phyloP scores from a whole-genome alignment of 2,797 vertebrate species.

The Hybognathus amarus region DNA sequence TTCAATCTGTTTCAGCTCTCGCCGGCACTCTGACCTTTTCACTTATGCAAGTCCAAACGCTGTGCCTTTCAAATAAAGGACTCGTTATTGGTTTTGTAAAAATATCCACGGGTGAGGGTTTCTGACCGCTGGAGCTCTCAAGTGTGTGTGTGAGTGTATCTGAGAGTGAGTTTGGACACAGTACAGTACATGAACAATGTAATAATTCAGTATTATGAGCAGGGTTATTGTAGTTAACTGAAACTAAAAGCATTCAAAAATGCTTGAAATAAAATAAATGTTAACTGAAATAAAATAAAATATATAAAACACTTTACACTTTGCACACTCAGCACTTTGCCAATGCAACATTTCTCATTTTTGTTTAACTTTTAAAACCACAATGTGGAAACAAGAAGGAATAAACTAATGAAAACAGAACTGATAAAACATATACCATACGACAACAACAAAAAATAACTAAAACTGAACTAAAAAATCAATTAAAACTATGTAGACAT shows the following conservation, averaged over 20 bases:
- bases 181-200: neutral
- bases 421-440: too few relatives aligned
- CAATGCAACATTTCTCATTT: neutral
- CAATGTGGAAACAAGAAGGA: too few relatives aligned
- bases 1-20: conserved; percentile 15
- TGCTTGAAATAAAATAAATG: neutral
- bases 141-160: conserved; percentile 11
- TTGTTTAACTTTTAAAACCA: neutral
- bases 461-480: neutral
- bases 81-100: conserved; percentile 29
- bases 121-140: conserved; percentile 8
- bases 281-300: neutral
- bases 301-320: neutral
- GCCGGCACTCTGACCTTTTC: conserved; percentile 28
- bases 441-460: neutral
- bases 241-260: neutral
- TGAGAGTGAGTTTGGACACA: neutral
- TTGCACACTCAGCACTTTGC: too few relatives aligned
- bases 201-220: neutral
- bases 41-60: conserved; percentile 37
- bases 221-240: neutral
- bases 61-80: conserved; percentile 14
- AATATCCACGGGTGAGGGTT: conserved; percentile 3
- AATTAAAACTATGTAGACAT: too few relatives aligned
- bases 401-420: too few relatives aligned